A percentile compares a stretch with the other conserved stretches of the same genome.
Conservation (phyloP, 2,888 invertebrate genomes). For the Diogma glabrata region DNA sequence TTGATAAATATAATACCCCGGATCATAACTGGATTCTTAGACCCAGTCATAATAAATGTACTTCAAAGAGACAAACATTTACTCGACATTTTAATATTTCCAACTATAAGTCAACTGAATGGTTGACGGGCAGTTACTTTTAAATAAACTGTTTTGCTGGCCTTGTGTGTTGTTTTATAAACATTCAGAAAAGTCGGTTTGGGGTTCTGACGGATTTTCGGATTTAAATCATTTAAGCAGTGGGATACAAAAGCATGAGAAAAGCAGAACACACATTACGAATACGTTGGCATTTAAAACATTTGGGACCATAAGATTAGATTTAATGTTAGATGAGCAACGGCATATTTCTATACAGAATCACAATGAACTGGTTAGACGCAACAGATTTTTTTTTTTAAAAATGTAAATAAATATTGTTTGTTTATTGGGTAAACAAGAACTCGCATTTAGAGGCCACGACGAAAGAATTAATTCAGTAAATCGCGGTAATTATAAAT, state of each 20-base stretch:
- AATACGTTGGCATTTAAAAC: not conserved
- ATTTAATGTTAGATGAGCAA: not conserved
- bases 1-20: too few species aligned
- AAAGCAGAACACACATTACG: not conserved
- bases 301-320: not conserved
- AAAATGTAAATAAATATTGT: too few species aligned
- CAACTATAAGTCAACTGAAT: not conserved
- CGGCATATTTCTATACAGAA: constrained; percentile 1
- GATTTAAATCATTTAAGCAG: not conserved
- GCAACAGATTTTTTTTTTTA: too few species aligned
- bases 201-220: too few species aligned
- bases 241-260: not conserved
- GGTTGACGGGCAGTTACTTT: not conserved
- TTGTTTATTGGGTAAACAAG: not conserved
- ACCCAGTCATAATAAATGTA: too few species aligned
- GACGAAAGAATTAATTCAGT: not conserved
- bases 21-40: too few species aligned
- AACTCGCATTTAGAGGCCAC: not conserved
- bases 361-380: too few species aligned
- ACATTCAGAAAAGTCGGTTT: too few species aligned
- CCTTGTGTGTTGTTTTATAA: not conserved
- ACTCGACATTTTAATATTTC: not conserved
- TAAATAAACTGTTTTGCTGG: constrained; percentile 1
- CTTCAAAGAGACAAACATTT: not conserved
- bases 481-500: not conserved